Percentiles rank a stretch among this genome's conserved stretches.
Evolutionary conservation across 2,888 invertebrate genomes (phyloP).

Genomic region (Drosophila picticornis): DNA sequence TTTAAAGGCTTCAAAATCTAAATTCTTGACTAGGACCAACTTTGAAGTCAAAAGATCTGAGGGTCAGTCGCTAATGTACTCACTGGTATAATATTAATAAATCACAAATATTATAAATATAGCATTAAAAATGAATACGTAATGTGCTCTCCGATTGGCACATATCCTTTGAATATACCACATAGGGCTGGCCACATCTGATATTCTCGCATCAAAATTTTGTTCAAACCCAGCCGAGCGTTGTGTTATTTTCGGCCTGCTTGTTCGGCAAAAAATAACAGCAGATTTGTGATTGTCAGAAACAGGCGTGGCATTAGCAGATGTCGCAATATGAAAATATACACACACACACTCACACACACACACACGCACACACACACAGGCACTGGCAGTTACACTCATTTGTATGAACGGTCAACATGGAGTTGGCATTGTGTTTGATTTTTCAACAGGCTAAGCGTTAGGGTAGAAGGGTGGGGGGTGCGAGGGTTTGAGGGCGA

Average conservation of each 20-base stretch:
- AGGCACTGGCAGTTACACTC: slow-evolving; percentile 1
- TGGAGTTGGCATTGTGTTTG: slow-evolving; percentile 57
- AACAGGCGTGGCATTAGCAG: slow-evolving; percentile 73
- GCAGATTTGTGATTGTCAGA: slow-evolving; percentile 54
- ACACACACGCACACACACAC: background rate
- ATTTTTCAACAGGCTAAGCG: slow-evolving; percentile 18
- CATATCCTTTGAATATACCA: background rate
- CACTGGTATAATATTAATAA: background rate
- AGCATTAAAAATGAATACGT: background rate
- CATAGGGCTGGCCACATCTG: background rate
- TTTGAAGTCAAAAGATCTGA: background rate
- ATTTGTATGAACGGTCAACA: slow-evolving; percentile 60
- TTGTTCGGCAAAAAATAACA: slow-evolving; percentile 8
- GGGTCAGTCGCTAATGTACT: background rate
- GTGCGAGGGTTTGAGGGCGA: background rate
- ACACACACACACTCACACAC: slow-evolving; percentile 8
- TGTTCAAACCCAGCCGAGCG: slow-evolving; percentile 22
- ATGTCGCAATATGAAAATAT: slow-evolving; percentile 59
- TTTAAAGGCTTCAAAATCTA: background rate
- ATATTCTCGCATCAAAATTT: slow-evolving; percentile 24
- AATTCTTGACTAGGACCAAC: background rate
- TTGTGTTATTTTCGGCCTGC: slow-evolving; percentile 1
- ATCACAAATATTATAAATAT: background rate
- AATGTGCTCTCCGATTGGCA: background rate
- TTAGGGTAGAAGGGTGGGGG: background rate